These are phyloP conservation scores for Mechanitis messenoides DNA, from an alignment of 2,888 invertebrate species.

Conservation along the genomic window DNA sequence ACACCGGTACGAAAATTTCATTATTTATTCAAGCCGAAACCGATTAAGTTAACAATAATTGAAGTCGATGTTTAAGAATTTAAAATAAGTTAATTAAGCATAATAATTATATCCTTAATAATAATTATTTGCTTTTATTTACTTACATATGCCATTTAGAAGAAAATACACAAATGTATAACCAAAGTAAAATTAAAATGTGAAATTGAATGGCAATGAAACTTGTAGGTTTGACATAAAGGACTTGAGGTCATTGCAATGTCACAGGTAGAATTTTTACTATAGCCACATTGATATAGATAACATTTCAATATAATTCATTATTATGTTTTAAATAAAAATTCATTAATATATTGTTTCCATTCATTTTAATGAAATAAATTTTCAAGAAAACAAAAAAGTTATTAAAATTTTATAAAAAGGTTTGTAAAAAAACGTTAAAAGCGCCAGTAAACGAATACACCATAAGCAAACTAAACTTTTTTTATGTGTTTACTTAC, in stretches of 20 bases:
- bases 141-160: constrained; percentile 53
- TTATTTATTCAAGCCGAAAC: background rate
- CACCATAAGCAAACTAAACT: no score
- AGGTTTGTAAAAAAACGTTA: constrained; percentile 14
- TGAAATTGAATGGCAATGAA: constrained; percentile 22
- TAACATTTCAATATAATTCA: background rate
- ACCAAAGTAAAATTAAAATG: constrained; percentile 15
- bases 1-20: no score
- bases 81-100: no score
- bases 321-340: no score
- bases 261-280: constrained; percentile 50
- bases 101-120: constrained; percentile 6
- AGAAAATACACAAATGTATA: constrained; percentile 13
- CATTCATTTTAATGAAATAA: no score
- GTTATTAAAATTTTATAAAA: background rate
- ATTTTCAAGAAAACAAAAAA: no score
- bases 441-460: background rate
- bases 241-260: constrained; percentile 64
- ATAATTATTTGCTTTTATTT: constrained; percentile 18
- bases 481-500: background rate
- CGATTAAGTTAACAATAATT: background rate
- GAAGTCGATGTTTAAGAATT: no score
- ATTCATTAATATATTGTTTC: no score
- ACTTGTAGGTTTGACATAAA: constrained; percentile 52
- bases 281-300: constrained; percentile 36